phyloP scores from a whole-genome alignment of 2,888 invertebrate genomes.

The Pachymerium ferrugineum region DNA sequence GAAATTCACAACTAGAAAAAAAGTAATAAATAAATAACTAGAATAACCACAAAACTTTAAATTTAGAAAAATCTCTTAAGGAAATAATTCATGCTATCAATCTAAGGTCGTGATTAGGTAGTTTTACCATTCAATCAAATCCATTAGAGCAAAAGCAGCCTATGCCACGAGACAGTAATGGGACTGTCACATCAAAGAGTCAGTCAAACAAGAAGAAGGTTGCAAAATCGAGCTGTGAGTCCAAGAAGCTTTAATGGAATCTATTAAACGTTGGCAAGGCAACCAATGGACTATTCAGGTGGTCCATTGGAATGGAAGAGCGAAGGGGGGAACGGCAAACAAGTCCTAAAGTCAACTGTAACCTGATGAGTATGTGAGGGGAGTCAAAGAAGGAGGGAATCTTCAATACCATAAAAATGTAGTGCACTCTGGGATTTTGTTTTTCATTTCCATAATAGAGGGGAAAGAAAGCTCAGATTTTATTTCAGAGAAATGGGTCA shows the following conservation, averaged over 20 bases:
- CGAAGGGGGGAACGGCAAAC: conserved; percentile 10
- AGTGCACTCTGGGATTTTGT: background rate
- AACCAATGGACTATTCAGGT: conserved; percentile 25
- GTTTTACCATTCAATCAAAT: conserved; percentile 17
- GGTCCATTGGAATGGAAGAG: conserved; percentile 21
- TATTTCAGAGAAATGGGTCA: conserved; percentile 15
- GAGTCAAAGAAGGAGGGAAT: background rate
- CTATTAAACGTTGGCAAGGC: background rate
- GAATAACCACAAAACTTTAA: too few species aligned
- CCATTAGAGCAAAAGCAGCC: conserved; percentile 19
- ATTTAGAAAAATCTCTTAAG: too few species aligned
- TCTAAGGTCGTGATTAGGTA: conserved; percentile 19
- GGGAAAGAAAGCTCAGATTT: background rate
- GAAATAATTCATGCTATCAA: background rate
- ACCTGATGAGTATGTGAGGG: conserved; percentile 14
- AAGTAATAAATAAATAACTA: too few species aligned
- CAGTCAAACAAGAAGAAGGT: background rate
- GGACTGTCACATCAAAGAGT: conserved; percentile 27
- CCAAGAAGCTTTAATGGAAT: conserved; percentile 22
- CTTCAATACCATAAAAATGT: background rate
- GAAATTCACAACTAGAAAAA: too few species aligned
- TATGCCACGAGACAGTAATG: conserved; percentile 21
- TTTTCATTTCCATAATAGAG: background rate
- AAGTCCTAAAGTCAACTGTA: conserved; percentile 25
- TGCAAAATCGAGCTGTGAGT: background rate